Conservation (phyloP, 2,797 vertebrate genomes). For the Pipistrellus pygmaeus region DNA sequence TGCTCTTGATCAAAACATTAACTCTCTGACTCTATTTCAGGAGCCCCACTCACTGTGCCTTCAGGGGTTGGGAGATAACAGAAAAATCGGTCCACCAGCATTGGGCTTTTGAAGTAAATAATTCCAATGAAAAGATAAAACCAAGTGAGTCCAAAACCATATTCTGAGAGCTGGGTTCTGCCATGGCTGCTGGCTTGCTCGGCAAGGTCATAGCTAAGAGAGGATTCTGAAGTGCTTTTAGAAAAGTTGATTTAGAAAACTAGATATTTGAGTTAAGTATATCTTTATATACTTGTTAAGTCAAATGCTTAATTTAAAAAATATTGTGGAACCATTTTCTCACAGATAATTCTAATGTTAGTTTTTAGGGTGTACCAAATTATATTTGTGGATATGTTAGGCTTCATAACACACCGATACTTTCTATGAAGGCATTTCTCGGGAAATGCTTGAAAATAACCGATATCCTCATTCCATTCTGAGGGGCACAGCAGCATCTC, state of each 20-base stretch:
- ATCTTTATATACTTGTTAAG: background rate
- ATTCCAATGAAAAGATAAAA: slow-evolving; percentile 34
- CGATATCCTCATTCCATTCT: background rate
- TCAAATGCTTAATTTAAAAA: slow-evolving; percentile 20
- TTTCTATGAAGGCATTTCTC: slow-evolving; percentile 27
- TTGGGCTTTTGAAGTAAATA: background rate
- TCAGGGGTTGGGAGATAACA: background rate
- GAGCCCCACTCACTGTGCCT: background rate
- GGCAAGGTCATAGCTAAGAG: background rate
- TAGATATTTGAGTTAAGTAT: background rate
- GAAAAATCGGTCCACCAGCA: background rate
- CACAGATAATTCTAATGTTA: background rate
- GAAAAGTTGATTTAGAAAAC: background rate
- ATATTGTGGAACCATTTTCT: background rate
- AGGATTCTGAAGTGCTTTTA: background rate
- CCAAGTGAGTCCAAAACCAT: background rate
- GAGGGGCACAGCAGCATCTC: background rate
- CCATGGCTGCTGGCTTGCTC: background rate
- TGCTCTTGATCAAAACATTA: slow-evolving; percentile 4
- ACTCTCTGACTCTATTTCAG: slow-evolving; percentile 20
- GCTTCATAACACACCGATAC: background rate
- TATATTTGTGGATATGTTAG: background rate
- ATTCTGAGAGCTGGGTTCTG: background rate
- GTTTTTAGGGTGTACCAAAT: background rate
- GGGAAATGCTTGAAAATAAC: slow-evolving; percentile 4